These are phyloP conservation scores for Siphamia tubifer DNA, from an alignment of 2,113 vertebrate species.

Conservation along the genomic window DNA sequence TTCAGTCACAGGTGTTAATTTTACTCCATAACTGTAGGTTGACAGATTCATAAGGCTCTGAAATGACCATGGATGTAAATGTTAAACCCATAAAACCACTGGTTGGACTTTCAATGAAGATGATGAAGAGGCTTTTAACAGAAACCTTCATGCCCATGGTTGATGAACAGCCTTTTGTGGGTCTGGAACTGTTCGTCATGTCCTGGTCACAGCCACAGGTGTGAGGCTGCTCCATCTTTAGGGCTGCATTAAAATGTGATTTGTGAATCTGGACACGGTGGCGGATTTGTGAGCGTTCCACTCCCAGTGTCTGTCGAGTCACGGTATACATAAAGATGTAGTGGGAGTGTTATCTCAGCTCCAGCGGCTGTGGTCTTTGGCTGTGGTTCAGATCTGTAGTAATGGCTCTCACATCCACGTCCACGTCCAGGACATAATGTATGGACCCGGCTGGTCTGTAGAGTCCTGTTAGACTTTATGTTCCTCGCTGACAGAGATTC, in stretches of 20 bases:
- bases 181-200: background rate
- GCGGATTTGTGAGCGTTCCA: constrained; percentile 28
- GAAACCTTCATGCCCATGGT: background rate
- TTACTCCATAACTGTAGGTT: too few species aligned
- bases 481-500: constrained; percentile 54
- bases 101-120: too few species aligned
- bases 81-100: too few species aligned
- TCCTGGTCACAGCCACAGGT: background rate
- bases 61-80: too few species aligned
- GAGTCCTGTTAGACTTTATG: constrained; percentile 56
- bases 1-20: too few species aligned
- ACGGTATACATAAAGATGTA: constrained; percentile 34
- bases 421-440: background rate
- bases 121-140: background rate
- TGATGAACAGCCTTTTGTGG: background rate
- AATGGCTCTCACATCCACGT: constrained; percentile 2
- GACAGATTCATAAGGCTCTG: too few species aligned
- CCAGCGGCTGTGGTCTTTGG: constrained; percentile 20
- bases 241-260: constrained; percentile 7
- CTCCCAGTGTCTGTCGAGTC: constrained; percentile 29
- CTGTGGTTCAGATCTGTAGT: constrained; percentile 18
- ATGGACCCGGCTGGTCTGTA: constrained; percentile 1
- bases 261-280: constrained; percentile 3
- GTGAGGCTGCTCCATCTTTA: background rate
- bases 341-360: constrained; percentile 35